phyloP scores from a whole-genome alignment of 2,113 vertebrate genomes.

The Microcebus tavaratra region DNA sequence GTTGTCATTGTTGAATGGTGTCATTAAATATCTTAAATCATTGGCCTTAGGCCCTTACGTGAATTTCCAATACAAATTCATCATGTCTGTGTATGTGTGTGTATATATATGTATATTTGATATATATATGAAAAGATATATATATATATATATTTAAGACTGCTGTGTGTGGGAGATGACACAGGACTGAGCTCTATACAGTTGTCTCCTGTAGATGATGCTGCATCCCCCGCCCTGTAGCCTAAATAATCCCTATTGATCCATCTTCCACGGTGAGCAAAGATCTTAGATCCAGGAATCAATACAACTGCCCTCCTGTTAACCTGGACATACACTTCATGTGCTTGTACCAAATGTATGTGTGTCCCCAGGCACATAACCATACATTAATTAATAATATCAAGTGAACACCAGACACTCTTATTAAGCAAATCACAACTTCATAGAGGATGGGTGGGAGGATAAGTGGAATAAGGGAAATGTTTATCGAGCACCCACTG shows the following conservation, averaged over 20 bases:
- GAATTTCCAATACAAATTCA: background rate
- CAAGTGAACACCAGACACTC: background rate
- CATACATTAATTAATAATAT: background rate
- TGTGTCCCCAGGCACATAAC: background rate
- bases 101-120: background rate
- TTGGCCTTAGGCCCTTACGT: background rate
- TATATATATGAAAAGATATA: no score
- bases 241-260: background rate
- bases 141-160: background rate
- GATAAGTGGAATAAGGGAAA: background rate
- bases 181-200: background rate
- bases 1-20: background rate
- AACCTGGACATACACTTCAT: background rate
- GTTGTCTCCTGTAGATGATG: background rate
- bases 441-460: background rate
- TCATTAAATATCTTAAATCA: slow-evolving; percentile 54
- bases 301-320: background rate
- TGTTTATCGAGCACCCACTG: background rate
- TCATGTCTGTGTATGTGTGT: no score
- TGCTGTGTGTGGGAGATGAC: background rate
- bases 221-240: no score
- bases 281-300: background rate
- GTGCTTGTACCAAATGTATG: background rate
- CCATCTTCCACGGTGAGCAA: background rate
- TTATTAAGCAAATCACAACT: background rate